Base-by-base conservation (phyloP, 2,113 vertebrate genomes). In the Cheilinus undulatus region DNA sequence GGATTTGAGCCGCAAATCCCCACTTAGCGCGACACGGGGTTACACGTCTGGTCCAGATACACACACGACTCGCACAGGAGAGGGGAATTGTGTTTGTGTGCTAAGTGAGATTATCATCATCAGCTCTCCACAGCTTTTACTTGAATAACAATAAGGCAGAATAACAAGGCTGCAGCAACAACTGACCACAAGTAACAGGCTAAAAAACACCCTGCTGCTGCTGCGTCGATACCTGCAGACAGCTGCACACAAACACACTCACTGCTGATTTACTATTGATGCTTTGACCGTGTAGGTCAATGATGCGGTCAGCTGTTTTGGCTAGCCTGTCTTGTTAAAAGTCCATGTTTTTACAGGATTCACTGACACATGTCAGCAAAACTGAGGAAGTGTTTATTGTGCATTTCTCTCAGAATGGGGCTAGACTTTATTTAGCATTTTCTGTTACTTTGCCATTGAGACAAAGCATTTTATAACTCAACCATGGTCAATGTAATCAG, bases 1-100 rank as follows among this genome's bases (percentile, higher is more conserved):
- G 65, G 87, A 83, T 88, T 86, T 75, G 48, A 11, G 5, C 23
- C 14, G 27, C 61, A 86, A 87, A 89, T 87, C 82, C 80, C 84
- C 82, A 88, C 68, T 86, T 82, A 83, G 52, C 10, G 10, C 57
- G 20, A 53, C 62, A 53, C 4, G 42, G 14, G 5, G 49, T 24
- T 42, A 61, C 75, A 64, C 17, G 34, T 74, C 73, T 49, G 59
- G 15, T 26, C 42, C 46, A 58, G 69, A 52, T 2, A 7, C n/a
- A 40, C 24, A 53, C 43, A 52, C 30, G n/a, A 63, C 14, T 30
- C 45, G 26, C 7, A 4, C 56, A 58, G 14, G 27, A 14, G 24
- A 36, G 14, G 32, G 8, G 12, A 52, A 61, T 22, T 43, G 34
- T 57, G 50, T 67, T n/a, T 65, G 15, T 50, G 36, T 51, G 45